These are phyloP conservation scores for Halcyon senegalensis DNA, from an alignment of 2,113 vertebrate genomes.

Conservation along the genomic window DNA sequence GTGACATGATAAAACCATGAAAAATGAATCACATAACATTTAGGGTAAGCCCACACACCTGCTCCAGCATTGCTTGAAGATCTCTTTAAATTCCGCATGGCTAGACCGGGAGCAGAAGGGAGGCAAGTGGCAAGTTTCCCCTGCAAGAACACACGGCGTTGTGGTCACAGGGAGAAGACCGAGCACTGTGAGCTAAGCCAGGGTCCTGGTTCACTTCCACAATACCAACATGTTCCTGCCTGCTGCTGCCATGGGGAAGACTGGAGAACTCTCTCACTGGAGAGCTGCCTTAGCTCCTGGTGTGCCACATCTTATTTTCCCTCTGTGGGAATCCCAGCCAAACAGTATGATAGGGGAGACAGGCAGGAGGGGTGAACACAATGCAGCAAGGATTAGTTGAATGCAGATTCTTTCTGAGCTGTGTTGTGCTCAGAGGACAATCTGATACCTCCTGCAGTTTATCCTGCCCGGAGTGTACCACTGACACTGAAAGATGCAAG, in stretches of 20 bases:
- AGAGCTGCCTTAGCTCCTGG: neutral
- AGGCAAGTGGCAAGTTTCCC: neutral
- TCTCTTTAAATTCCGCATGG: neutral
- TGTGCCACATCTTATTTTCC: neutral
- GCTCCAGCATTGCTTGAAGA: neutral
- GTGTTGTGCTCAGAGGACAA: neutral
- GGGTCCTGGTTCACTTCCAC: neutral
- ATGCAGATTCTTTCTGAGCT: neutral
- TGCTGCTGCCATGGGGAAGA: neutral
- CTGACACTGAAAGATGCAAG: neutral
- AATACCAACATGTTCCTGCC: neutral
- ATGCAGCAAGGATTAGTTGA: neutral
- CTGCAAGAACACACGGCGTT: neutral
- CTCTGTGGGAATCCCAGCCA: neutral
- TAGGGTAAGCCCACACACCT: neutral
- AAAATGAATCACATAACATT: neutral
- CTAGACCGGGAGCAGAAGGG: neutral
- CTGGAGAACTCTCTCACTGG: neutral
- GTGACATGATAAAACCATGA: neutral
- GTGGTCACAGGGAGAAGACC: neutral
- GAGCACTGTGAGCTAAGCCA: neutral
- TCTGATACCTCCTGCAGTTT: neutral
- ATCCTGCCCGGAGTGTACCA: neutral
- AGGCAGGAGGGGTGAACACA: neutral
- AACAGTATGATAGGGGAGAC: neutral